Percentiles rank a stretch among this genome's conserved stretches.
Conservation (phyloP, 2,113 vertebrate species). For the Ciconia stormi region DNA sequence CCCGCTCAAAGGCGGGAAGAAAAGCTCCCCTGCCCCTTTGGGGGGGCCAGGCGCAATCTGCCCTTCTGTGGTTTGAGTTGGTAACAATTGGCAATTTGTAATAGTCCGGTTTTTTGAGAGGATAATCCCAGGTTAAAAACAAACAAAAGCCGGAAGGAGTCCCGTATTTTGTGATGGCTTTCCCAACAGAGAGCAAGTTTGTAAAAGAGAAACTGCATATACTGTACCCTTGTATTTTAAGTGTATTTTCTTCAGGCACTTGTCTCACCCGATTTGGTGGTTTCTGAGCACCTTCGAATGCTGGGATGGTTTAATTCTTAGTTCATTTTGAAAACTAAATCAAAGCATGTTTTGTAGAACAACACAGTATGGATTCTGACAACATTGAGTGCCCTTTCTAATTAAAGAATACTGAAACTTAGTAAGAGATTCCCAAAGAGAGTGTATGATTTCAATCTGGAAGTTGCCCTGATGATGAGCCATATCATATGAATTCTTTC, state of each 20-base stretch:
- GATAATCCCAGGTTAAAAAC: not conserved
- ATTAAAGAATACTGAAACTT: not conserved
- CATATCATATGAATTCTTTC: not conserved
- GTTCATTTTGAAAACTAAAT: not conserved
- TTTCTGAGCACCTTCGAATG: not conserved
- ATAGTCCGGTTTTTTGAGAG: not conserved
- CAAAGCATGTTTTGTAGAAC: not conserved
- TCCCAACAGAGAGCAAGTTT: not conserved
- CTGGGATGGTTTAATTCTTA: not conserved
- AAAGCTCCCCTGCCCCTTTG: not conserved
- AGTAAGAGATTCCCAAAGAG: not conserved
- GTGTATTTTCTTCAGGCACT: not conserved
- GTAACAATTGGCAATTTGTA: not conserved
- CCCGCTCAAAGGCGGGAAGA: not conserved
- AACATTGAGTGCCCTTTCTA: not conserved
- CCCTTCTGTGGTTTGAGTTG: not conserved
- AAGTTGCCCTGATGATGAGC: not conserved
- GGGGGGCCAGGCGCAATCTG: fast-evolving
- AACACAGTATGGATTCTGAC: not conserved
- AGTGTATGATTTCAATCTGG: not conserved
- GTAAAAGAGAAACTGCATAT: not conserved
- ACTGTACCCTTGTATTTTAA: not conserved
- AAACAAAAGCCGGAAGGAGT: not conserved
- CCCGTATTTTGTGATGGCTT: not conserved
- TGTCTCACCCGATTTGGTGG: not conserved